Evolutionary conservation across 2,113 vertebrate genomes (phyloP).

Genomic region (Onychorhynchus coronatus): DNA sequence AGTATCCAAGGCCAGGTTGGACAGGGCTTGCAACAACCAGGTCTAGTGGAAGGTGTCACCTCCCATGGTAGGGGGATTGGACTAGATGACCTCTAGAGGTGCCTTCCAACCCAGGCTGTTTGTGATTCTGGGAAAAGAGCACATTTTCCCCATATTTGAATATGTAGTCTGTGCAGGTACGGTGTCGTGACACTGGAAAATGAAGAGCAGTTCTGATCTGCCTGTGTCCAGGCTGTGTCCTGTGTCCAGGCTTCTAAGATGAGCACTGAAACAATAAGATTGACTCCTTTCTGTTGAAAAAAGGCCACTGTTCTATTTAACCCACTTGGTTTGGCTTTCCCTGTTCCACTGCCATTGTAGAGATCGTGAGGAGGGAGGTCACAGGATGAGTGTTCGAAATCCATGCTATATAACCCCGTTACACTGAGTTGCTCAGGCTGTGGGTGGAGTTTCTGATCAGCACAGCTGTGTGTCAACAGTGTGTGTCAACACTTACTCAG

Average conservation of each 20-base stretch:
- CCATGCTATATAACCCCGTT: fast-evolving
- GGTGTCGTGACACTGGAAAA: not conserved
- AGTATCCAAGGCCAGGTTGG: not conserved
- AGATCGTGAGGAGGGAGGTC: not conserved
- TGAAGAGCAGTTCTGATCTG: not conserved
- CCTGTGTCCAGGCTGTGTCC: not conserved
- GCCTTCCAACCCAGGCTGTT: not conserved
- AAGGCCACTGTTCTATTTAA: not conserved
- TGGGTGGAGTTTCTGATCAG: not conserved
- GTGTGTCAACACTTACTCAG: not conserved
- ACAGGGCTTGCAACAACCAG: fast-evolving
- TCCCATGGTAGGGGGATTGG: not conserved
- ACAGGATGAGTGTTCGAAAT: not conserved
- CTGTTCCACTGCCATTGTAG: not conserved
- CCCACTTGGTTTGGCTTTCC: not conserved
- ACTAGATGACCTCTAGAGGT: not conserved
- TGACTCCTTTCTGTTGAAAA: not conserved
- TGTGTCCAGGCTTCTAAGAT: not conserved
- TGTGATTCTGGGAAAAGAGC: not conserved
- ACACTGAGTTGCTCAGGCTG: not conserved
- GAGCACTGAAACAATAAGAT: not conserved
- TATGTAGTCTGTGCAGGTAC: not conserved
- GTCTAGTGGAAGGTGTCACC: not conserved
- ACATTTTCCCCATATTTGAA: fast-evolving
- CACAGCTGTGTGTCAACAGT: not conserved